These are phyloP conservation scores for Blastomussa wellsi DNA, from an alignment of 92 coral and sea anemone species.

Conservation along the genomic window DNA sequence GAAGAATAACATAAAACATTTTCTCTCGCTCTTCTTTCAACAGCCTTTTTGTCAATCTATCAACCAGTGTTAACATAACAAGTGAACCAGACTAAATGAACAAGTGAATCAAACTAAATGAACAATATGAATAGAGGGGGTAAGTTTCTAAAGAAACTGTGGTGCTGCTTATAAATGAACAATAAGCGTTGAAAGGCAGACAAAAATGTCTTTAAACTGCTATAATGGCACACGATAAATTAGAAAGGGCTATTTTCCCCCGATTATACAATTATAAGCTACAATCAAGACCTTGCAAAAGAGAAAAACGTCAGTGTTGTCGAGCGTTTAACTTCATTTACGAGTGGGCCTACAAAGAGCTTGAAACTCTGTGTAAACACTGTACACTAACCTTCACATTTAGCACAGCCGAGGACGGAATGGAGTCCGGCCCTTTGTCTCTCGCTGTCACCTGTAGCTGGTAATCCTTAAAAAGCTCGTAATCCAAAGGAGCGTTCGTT, in stretches of 20 bases:
- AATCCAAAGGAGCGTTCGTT: slow-evolving; percentile 73
- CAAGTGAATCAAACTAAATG: slow-evolving; percentile 31
- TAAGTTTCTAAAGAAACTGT: too few species aligned
- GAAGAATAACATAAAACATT: background rate
- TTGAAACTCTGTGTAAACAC: slow-evolving; percentile 25
- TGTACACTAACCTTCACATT: slow-evolving; percentile 73
- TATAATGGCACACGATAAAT: slow-evolving; percentile 19
- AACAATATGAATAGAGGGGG: too few species aligned
- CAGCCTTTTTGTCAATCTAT: background rate
- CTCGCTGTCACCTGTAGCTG: slow-evolving; percentile 68
- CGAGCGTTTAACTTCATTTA: background rate
- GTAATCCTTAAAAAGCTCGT: slow-evolving; percentile 62
- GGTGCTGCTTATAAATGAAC: too few species aligned
- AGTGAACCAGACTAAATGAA: slow-evolving; percentile 22
- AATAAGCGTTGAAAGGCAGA: slow-evolving; percentile 32
- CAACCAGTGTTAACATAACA: slow-evolving; percentile 9
- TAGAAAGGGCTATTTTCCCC: slow-evolving; percentile 7
- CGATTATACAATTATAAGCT: background rate
- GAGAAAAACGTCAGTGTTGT: background rate
- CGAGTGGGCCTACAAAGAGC: background rate
- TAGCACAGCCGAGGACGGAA: slow-evolving; percentile 61
- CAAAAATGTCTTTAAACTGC: background rate
- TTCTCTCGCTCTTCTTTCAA: slow-evolving; percentile 9
- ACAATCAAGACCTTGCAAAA: background rate
- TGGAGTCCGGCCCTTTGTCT: slow-evolving; percentile 85